Base-by-base conservation (phyloP, 2,797 vertebrate species). In the Glyptemys insculpta region DNA sequence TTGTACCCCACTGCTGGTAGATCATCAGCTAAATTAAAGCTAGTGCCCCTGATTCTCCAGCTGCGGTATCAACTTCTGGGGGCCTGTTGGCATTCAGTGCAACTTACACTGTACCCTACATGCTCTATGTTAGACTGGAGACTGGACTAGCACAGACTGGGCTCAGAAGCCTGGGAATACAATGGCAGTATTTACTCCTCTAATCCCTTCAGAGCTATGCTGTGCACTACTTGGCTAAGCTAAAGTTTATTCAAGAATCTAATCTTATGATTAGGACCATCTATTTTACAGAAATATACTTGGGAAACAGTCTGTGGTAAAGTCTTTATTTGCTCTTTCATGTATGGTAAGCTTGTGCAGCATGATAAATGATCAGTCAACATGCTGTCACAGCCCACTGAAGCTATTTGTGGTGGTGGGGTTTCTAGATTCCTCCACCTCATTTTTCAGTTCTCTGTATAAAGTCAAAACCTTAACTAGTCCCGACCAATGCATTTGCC, bases 11-110 rank as follows among this genome's bases (percentile, higher is more conserved):
- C 19, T 68, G n/a, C 41, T 91, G 54, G 15, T 52, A 83, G 49
- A 29, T 23, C 92, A 49, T 16, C 57, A 49, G 56, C 44, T 44
- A 44, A 44, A 44, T 2, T 29, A 81, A 96, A 91, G 94, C 90
- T 90, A 92, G 94, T 94, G 91, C 91, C 91, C 90, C 56, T 92
- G 68, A 27, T 94, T 91, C 92, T 94, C 94, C 92, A 76, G 53
- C 85, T 88, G 31, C 49, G 93, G 95, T 96, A 93, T 92, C 92
- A 89, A 6, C 74, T 93, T 83, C 81, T 59, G 37, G 53, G 12
- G 44, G 25, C 31, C 76, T 79, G 29, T 27, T 49, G 23, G 41
- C 25, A 47, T 25, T 74, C 41, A 27, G 5, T 74, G 23, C 12
- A 74, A 27, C 25, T 44, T 74, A 44, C 21, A 14, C 18, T 72